Conservation (phyloP, 2,888 invertebrate species). For the Chloroclystis v-ata region DNA sequence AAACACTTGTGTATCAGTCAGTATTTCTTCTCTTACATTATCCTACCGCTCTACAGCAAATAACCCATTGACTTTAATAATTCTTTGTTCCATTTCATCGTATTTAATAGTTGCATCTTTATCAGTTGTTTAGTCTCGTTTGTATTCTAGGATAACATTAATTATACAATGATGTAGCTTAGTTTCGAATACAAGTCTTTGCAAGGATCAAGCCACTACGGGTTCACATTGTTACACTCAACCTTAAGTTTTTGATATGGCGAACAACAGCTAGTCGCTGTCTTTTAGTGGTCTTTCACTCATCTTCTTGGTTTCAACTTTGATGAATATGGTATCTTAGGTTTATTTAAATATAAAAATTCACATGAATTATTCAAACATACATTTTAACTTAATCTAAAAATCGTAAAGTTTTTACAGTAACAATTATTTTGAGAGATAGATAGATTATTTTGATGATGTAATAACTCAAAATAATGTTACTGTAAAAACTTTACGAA, state of each 20-base stretch:
- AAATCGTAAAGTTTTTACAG: too few relatives aligned
- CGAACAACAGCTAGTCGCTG: slow-evolving; percentile 30
- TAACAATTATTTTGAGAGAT: too few relatives aligned
- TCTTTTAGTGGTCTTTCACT: slow-evolving; percentile 19
- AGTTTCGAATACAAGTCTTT: slow-evolving; percentile 25
- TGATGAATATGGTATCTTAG: not conserved
- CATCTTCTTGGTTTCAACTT: slow-evolving; percentile 9
- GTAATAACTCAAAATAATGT: too few relatives aligned
- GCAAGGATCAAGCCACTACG: slow-evolving; percentile 45
- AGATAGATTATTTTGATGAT: too few relatives aligned
- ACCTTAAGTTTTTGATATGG: slow-evolving; percentile 49
- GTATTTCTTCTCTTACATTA: slow-evolving; percentile 39
- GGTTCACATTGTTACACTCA: slow-evolving; percentile 36
- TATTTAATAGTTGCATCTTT: slow-evolving; percentile 25
- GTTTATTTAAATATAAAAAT: not conserved
- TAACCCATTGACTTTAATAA: slow-evolving; percentile 22
- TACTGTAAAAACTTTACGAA: too few relatives aligned
- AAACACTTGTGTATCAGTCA: slow-evolving; percentile 74
- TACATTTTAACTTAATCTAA: too few relatives aligned
- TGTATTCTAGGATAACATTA: slow-evolving; percentile 21
- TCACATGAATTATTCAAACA: too few relatives aligned
- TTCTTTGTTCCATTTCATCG: slow-evolving; percentile 21
- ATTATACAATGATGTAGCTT: slow-evolving; percentile 16
- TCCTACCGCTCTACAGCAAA: slow-evolving; percentile 29
- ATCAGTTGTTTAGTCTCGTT: slow-evolving; percentile 23